Percentiles rank a stretch among this genome's conserved stretches.
phyloP scores from a whole-genome alignment of 1,140 invertebrate genomes.

The Amphibalanus amphitrite region DNA sequence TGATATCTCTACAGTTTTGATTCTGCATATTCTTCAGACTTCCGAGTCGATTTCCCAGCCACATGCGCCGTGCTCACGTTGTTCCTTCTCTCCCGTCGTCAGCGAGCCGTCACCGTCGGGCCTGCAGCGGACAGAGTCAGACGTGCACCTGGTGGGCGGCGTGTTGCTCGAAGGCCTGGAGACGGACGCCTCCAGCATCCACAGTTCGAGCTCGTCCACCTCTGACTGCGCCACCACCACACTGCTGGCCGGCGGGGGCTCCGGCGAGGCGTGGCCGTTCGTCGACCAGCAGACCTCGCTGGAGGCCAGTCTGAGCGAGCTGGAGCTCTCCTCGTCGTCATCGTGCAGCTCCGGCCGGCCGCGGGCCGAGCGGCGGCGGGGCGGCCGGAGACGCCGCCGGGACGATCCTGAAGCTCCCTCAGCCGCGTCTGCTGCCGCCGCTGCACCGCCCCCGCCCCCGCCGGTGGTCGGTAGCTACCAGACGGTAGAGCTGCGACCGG shows the following conservation, averaged over 20 bases:
- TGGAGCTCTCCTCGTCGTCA: neutral
- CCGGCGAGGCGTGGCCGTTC: constrained; percentile 5
- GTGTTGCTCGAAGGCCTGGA: neutral
- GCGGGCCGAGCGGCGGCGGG: neutral
- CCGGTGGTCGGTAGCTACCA: neutral
- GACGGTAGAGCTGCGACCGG: neutral
- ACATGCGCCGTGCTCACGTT: no score
- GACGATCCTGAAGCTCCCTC: no score
- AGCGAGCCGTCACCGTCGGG: neutral
- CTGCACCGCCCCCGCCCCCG: no score
- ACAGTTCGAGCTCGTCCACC: neutral
- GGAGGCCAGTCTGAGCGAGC: neutral
- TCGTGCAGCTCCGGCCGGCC: neutral
- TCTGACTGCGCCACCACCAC: neutral
- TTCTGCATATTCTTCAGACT: no score
- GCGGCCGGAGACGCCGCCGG: no score
- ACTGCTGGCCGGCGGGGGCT: neutral
- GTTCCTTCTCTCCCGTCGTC: no score
- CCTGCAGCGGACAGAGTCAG: neutral
- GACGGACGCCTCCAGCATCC: constrained; percentile 1
- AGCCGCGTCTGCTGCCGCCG: no score
- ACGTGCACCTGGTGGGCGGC: neutral
- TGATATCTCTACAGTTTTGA: no score
- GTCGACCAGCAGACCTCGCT: neutral
- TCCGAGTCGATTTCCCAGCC: no score